Evolutionary conservation across 2,888 invertebrate genomes (phyloP).

Genomic region (Idaea aversata): DNA sequence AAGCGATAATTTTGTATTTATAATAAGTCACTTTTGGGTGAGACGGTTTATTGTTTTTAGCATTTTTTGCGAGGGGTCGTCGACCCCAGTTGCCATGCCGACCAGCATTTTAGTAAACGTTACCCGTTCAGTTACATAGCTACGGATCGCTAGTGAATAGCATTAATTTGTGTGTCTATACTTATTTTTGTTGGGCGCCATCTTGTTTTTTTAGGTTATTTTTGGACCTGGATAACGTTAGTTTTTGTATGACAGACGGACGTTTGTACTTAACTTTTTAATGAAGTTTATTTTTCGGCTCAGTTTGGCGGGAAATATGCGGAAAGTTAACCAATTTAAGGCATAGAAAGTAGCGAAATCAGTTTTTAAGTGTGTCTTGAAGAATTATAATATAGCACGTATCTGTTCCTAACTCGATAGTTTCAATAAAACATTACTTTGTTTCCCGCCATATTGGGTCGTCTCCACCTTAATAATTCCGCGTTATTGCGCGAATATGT

Average conservation of each 20-base stretch:
- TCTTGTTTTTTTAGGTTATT: constrained; percentile 40
- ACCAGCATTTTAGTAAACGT: constrained; percentile 58
- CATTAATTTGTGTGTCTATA: constrained; percentile 11
- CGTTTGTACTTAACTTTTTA: constrained; percentile 13
- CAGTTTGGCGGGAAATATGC: no score
- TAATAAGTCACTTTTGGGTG: constrained; percentile 45
- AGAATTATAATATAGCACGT: no score
- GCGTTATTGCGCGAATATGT: neutral
- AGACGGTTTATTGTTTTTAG: constrained; percentile 66
- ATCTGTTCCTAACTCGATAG: no score
- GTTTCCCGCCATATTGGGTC: constrained; percentile 4
- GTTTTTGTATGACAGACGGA: constrained; percentile 8
- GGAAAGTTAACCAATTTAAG: no score
- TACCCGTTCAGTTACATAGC: constrained; percentile 69
- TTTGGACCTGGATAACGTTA: constrained; percentile 15
- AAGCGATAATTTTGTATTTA: constrained; percentile 29
- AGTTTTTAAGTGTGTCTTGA: no score
- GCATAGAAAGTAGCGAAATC: no score
- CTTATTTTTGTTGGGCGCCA: constrained; percentile 51
- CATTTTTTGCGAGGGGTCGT: constrained; percentile 47
- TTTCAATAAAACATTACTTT: neutral
- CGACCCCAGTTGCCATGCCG: constrained; percentile 41
- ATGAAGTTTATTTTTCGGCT: no score
- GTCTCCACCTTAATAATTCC: constrained; percentile 1
- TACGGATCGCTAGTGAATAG: constrained; percentile 68